phyloP scores from a whole-genome alignment of 2,797 vertebrate species.

The Tapera naevia region DNA sequence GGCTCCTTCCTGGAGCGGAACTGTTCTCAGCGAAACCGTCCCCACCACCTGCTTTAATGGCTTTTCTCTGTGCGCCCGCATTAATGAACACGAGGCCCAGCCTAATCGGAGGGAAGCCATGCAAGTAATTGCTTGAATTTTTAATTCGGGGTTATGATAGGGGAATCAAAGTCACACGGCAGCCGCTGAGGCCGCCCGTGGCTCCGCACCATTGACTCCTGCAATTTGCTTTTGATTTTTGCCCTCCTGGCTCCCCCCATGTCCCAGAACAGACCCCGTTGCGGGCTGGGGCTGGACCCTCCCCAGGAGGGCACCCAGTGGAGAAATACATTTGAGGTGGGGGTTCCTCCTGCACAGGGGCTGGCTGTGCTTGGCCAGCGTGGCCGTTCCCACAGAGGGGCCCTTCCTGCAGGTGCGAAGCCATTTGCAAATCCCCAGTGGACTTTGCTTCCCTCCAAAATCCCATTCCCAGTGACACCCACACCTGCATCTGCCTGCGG shows the following conservation, averaged over 20 bases:
- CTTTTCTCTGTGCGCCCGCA: conserved; percentile 88
- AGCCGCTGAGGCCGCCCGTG: conserved; percentile 71
- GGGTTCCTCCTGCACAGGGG: neutral
- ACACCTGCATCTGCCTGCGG: neutral
- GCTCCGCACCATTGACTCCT: conserved; percentile 79
- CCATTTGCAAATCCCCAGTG: neutral
- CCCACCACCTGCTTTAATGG: conserved; percentile 85
- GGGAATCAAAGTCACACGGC: conserved; percentile 85
- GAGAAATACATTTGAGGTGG: neutral
- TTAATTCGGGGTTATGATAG: conserved; percentile 87
- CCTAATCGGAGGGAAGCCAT: conserved; percentile 92
- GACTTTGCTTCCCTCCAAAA: neutral
- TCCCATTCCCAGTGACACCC: neutral
- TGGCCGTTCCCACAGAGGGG: rapidly evolving
- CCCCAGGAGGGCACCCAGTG: neutral
- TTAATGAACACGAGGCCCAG: conserved; percentile 90
- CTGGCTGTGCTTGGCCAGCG: rapidly evolving
- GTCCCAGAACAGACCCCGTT: neutral
- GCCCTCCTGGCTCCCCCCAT: conserved; percentile 11
- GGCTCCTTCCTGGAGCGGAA: conserved; percentile 82
- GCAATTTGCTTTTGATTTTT: conserved; percentile 80
- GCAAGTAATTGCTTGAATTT: conserved; percentile 97
- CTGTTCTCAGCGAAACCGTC: conserved; percentile 87
- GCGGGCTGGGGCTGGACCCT: neutral
- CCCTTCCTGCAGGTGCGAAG: neutral